phyloP scores from a whole-genome alignment of 2,888 invertebrate genomes.

The Panopea generosa region DNA sequence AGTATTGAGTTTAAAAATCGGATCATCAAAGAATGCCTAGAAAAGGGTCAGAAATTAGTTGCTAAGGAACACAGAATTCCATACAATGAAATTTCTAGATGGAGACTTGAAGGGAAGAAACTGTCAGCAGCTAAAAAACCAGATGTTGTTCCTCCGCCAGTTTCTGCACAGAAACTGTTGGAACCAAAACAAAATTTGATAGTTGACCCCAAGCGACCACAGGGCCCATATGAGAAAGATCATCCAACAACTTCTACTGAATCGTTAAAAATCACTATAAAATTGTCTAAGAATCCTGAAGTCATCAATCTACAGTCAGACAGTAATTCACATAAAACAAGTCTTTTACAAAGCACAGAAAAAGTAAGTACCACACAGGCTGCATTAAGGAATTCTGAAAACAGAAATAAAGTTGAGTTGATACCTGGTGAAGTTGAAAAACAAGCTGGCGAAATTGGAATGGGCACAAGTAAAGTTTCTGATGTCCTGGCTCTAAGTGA shows the following conservation, averaged over 20 bases:
- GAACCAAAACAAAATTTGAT: background rate
- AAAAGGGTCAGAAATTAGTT: conserved; percentile 51
- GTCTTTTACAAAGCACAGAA: too few species aligned
- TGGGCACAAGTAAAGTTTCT: too few species aligned
- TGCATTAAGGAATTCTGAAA: too few species aligned
- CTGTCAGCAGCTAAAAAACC: background rate
- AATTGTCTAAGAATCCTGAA: conserved; percentile 26
- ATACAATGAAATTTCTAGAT: conserved; percentile 60
- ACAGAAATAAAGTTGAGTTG: too few species aligned
- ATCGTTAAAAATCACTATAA: conserved; percentile 50
- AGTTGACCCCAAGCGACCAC: too few species aligned
- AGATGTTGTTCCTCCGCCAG: too few species aligned
- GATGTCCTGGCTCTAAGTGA: too few species aligned
- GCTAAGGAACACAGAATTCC: conserved; percentile 52
- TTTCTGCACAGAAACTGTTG: background rate
- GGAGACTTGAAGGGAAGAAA: conserved; percentile 55
- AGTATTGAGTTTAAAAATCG: conserved; percentile 52
- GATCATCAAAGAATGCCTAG: conserved; percentile 50
- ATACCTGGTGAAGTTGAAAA: too few species aligned
- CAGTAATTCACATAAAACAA: too few species aligned
- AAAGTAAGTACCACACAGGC: too few species aligned
- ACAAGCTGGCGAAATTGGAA: too few species aligned
- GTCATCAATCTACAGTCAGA: background rate
- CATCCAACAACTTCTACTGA: conserved; percentile 2
- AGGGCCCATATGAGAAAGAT: background rate